Evolutionary conservation across 2,888 invertebrate genomes (phyloP).

Genomic region (Diloba caeruleocephala): DNA sequence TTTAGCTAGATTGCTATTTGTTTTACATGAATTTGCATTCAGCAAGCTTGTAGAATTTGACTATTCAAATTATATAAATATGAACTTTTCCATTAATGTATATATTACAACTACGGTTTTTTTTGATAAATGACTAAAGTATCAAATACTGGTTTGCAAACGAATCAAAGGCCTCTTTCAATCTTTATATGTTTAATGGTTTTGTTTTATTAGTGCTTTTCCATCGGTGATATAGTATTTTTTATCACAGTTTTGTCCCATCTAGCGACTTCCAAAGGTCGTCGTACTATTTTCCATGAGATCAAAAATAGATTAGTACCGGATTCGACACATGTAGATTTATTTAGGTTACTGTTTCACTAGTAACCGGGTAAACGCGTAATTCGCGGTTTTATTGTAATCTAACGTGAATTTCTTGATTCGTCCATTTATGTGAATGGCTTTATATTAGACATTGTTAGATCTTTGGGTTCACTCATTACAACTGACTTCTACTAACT

Average conservation of each 20-base stretch:
- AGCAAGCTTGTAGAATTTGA: no score
- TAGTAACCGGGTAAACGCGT: conserved; percentile 67
- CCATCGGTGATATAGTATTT: neutral
- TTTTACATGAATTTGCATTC: no score
- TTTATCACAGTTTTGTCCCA: conserved; percentile 2
- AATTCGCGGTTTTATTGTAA: conserved; percentile 45
- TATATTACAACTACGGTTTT: no score
- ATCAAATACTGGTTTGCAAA: no score
- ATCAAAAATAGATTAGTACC: conserved; percentile 68
- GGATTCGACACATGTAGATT: conserved; percentile 72
- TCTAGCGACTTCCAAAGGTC: conserved; percentile 57
- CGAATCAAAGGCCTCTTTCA: no score
- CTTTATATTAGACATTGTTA: neutral
- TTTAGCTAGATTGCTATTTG: no score
- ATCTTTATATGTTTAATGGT: no score
- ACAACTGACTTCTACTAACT: neutral
- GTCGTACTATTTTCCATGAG: conserved; percentile 63
- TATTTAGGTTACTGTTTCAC: conserved; percentile 75
- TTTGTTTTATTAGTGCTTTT: no score
- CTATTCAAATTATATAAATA: no score
- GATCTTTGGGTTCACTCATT: neutral
- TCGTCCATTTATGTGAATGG: conserved; percentile 3
- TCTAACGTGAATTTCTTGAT: conserved; percentile 16
- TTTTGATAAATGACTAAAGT: no score
- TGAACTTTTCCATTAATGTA: no score